These are phyloP conservation scores for Acanthosepion esculentum DNA, from an alignment of 2,888 invertebrate genomes.

Conservation along the genomic window DNA sequence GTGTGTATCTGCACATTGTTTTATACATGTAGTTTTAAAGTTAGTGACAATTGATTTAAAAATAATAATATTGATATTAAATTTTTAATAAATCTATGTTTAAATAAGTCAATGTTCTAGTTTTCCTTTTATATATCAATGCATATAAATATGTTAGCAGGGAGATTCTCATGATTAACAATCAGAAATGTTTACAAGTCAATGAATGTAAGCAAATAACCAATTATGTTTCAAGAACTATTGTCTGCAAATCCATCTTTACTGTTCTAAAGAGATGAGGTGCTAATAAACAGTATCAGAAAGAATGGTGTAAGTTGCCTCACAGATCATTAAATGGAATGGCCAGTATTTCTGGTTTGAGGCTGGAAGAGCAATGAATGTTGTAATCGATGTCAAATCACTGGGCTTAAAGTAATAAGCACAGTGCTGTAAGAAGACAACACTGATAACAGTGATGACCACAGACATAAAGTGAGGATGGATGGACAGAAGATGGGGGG, in stretches of 20 bases:
- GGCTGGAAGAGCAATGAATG: neutral
- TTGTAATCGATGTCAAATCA: neutral
- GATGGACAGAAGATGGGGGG: neutral
- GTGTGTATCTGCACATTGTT: too few species aligned
- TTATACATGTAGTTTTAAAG: too few species aligned
- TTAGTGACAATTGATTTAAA: too few species aligned
- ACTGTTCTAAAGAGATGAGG: neutral
- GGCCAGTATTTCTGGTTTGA: constrained; percentile 17
- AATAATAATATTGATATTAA: too few species aligned
- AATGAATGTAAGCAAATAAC: neutral
- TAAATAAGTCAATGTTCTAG: too few species aligned
- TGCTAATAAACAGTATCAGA: constrained; percentile 4
- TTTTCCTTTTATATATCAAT: too few species aligned
- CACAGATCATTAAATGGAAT: neutral
- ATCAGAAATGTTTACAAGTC: too few species aligned
- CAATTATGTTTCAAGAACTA: neutral
- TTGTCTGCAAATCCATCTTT: neutral
- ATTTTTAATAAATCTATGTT: too few species aligned
- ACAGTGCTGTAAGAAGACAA: neutral
- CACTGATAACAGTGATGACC: constrained; percentile 1
- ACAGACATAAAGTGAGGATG: neutral
- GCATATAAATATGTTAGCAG: too few species aligned
- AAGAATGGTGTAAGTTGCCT: constrained; percentile 20
- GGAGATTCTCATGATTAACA: too few species aligned
- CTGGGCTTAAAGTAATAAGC: neutral